Conservation (phyloP, 2,797 vertebrate species). For the Parauchenoglanis ngamensis region DNA sequence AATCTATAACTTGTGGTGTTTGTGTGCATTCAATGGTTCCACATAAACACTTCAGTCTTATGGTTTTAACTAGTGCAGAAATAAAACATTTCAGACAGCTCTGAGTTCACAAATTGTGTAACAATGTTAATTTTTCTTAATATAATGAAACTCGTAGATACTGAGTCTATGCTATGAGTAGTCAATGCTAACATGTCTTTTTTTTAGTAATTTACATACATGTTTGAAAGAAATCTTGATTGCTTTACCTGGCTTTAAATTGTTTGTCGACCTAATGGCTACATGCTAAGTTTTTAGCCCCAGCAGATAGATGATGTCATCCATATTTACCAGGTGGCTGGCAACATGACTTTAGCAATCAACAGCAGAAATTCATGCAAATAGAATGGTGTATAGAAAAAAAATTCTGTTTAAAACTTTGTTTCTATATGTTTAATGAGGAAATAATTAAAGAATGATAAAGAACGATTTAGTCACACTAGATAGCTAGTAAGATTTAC, state of each 20-base stretch:
- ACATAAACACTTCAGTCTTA: background rate
- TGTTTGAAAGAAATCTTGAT: background rate
- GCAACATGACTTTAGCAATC: background rate
- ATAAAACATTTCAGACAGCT: background rate
- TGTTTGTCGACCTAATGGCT: background rate
- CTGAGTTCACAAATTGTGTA: background rate
- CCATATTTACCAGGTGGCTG: background rate
- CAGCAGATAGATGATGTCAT: background rate
- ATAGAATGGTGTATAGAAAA: background rate
- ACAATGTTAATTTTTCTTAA: background rate
- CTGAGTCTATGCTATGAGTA: background rate
- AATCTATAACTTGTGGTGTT: background rate
- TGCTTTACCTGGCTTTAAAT: background rate
- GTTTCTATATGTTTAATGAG: background rate
- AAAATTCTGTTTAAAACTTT: no score
- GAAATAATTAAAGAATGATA: background rate
- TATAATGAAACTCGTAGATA: background rate
- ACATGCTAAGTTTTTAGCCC: background rate
- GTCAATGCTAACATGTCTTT: no score
- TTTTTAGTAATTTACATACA: background rate
- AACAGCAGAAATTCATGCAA: background rate
- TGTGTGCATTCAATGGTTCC: slow-evolving; percentile 14
- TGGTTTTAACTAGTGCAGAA: background rate
- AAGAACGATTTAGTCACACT: background rate
- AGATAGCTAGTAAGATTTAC: background rate